phyloP scores from a whole-genome alignment of 1,140 invertebrate species.

The Laupala kohalensis region DNA sequence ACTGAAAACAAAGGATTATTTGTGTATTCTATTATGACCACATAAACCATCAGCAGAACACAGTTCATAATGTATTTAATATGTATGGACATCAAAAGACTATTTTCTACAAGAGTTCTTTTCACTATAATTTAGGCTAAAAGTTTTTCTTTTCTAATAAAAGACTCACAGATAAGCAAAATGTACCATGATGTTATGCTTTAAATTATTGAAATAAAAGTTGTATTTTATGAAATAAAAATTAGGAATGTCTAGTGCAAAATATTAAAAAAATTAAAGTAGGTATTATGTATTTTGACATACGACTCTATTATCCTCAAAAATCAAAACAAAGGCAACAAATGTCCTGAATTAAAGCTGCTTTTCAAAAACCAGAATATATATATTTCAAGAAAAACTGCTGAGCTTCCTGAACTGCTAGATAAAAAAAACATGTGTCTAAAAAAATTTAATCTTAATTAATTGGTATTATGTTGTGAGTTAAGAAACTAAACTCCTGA shows the following conservation, averaged over 20 bases:
- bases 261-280: neutral
- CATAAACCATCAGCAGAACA: neutral
- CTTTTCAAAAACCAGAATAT: too few species aligned
- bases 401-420: too few species aligned
- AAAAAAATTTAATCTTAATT: too few species aligned
- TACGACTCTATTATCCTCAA: neutral
- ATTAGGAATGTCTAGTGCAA: neutral
- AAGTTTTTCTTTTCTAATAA: neutral
- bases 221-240: neutral
- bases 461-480: too few species aligned
- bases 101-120: neutral
- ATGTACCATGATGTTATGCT: neutral
- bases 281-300: neutral
- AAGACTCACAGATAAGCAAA: neutral
- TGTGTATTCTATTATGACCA: neutral
- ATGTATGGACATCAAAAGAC: neutral
- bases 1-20: neutral
- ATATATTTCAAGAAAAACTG: too few species aligned
- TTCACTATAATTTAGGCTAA: neutral
- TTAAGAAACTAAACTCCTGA: too few species aligned
- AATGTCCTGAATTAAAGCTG: neutral
- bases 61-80: neutral
- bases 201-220: neutral
- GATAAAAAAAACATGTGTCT: too few species aligned
- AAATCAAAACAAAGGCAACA: neutral